phyloP scores from a whole-genome alignment of 2,113 vertebrate genomes.

The Todiramphus chloris region DNA sequence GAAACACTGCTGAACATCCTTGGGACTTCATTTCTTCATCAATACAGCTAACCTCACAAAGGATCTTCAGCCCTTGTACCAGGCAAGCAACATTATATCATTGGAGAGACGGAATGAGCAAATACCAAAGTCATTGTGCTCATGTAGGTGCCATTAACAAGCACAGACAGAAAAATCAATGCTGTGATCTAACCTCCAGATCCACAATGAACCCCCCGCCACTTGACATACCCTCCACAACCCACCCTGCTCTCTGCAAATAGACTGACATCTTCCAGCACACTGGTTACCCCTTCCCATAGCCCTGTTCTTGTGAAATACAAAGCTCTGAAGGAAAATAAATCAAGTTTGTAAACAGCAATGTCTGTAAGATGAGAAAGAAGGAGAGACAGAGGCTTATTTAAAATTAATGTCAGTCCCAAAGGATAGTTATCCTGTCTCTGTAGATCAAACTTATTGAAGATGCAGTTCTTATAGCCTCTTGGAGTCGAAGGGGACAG shows the following conservation, averaged over 20 bases:
- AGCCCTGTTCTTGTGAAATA: not conserved
- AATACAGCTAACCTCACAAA: not conserved
- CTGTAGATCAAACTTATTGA: not conserved
- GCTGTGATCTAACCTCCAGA: not conserved
- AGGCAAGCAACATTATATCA: not conserved
- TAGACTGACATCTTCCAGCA: not conserved
- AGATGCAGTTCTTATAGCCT: not conserved
- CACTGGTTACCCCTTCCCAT: not conserved
- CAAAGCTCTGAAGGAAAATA: not conserved
- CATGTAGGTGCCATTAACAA: constrained; percentile 6
- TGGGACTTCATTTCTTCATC: constrained; percentile 4
- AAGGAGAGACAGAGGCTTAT: not conserved
- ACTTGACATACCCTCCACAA: not conserved
- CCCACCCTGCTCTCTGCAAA: not conserved
- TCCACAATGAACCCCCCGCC: not conserved
- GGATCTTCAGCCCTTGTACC: constrained; percentile 1
- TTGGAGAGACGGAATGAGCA: not conserved
- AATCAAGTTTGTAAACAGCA: not conserved
- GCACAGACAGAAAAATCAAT: constrained; percentile 26
- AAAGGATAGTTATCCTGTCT: not conserved
- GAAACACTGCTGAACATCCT: not conserved
- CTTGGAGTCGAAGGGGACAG: not conserved
- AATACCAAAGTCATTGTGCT: not conserved
- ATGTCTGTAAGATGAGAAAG: not conserved
- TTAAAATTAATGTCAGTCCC: constrained; percentile 12